These are phyloP conservation scores for Poecilobothrus nobilitatus DNA, from an alignment of 2,888 invertebrate species.

Conservation along the genomic window DNA sequence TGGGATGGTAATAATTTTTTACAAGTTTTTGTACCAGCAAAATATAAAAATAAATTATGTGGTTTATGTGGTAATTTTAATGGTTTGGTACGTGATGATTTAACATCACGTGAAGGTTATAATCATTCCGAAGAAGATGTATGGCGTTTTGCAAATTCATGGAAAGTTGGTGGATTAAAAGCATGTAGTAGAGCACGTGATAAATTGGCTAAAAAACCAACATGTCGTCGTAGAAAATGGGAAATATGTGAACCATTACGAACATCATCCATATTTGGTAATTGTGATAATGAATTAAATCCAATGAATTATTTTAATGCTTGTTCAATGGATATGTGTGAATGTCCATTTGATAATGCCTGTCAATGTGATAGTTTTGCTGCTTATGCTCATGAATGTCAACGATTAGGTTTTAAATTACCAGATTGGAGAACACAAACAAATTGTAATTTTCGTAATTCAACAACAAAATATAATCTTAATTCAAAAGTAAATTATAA, in stretches of 20 bases:
- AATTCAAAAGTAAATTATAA: conserved; percentile 23
- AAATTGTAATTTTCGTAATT: conserved; percentile 50
- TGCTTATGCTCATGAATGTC: conserved; percentile 83
- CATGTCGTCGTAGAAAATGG: conserved; percentile 48
- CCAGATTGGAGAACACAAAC: conserved; percentile 63
- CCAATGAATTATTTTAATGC: conserved; percentile 76
- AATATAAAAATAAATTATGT: conserved; percentile 68
- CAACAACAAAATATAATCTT: conserved; percentile 8
- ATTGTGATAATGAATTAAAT: conserved; percentile 71
- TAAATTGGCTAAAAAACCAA: conserved; percentile 43
- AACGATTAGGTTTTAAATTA: conserved; percentile 63
- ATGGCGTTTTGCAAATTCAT: conserved; percentile 74
- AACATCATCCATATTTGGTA: conserved; percentile 53
- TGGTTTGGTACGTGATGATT: conserved; percentile 75
- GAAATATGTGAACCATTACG: conserved; percentile 49
- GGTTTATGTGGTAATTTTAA: conserved; percentile 95
- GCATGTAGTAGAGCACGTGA: conserved; percentile 56
- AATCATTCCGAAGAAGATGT: conserved; percentile 54
- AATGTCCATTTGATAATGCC: conserved; percentile 64
- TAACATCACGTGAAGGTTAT: conserved; percentile 60
- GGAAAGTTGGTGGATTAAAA: conserved; percentile 77
- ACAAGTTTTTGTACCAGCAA: conserved; percentile 70
- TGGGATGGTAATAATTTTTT: conserved; percentile 93
- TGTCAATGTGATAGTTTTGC: conserved; percentile 87
- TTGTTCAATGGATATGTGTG: conserved; percentile 80